Evolutionary conservation across 2,797 vertebrate species (phyloP).

Genomic region (Sarcophilus harrisii): DNA sequence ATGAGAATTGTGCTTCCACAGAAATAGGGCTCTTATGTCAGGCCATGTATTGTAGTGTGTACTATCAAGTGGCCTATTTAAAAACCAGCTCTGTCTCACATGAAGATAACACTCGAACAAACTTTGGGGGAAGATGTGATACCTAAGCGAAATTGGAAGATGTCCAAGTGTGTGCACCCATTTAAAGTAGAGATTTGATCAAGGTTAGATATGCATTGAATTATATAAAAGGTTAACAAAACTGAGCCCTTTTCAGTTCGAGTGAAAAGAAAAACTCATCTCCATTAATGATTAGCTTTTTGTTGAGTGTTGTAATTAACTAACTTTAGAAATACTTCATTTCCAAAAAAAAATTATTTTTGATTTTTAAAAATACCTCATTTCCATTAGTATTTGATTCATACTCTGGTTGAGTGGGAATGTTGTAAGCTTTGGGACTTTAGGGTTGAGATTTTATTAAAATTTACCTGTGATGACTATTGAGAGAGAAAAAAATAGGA

Average conservation of each 20-base stretch:
- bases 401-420: background rate
- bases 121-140: conserved; percentile 26
- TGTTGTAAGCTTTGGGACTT: background rate
- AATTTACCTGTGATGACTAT: background rate
- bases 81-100: conserved; percentile 35
- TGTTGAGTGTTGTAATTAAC: background rate
- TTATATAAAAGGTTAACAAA: background rate
- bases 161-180: conserved; percentile 30
- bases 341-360: too few relatives aligned
- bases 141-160: conserved; percentile 4
- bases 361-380: background rate
- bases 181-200: conserved; percentile 36
- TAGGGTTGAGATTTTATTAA: background rate
- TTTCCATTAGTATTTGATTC: background rate
- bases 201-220: background rate
- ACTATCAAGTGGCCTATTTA: conserved; percentile 47
- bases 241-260: background rate
- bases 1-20: conserved; percentile 32
- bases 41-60: conserved; percentile 41
- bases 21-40: conserved; percentile 44
- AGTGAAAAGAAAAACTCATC: background rate
- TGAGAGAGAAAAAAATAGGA: background rate
- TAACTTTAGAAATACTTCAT: too few relatives aligned
- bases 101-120: conserved; percentile 47
- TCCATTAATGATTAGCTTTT: background rate